Conservation (phyloP, 1,140 invertebrate species). For the Pseudachorutes palmiensis region DNA sequence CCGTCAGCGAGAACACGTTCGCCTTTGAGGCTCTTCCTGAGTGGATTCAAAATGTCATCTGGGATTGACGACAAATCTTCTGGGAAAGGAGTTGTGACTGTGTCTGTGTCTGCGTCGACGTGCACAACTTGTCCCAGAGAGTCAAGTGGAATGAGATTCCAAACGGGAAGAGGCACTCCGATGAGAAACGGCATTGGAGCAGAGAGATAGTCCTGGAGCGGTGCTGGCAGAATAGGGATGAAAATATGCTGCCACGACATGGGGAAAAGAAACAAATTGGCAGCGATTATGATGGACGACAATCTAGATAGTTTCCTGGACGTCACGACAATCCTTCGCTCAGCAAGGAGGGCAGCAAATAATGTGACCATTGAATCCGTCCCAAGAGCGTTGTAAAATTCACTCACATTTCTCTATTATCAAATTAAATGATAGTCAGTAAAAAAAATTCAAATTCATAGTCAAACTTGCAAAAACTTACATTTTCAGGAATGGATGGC, state of each 20-base stretch:
- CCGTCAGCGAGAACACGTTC: slow-evolving; percentile 65
- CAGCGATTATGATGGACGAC: slow-evolving; percentile 87
- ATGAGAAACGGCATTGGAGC: slow-evolving; percentile 94
- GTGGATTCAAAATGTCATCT: slow-evolving; percentile 46
- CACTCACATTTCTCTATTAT: slow-evolving; percentile 82
- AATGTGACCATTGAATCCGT: slow-evolving; percentile 84
- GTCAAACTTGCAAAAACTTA: slow-evolving; percentile 51
- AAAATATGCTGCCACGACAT: slow-evolving; percentile 98
- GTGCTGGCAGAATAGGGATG: slow-evolving; percentile 81
- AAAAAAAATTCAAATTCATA: neutral
- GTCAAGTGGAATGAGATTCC: slow-evolving; percentile 63
- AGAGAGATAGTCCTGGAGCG: slow-evolving; percentile 78
- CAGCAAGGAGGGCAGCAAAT: slow-evolving; percentile 88
- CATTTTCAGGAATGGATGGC: slow-evolving; percentile 89
- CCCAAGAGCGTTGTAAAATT: slow-evolving; percentile 92
- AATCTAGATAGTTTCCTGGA: slow-evolving; percentile 76
- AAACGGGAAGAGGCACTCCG: slow-evolving; percentile 73
- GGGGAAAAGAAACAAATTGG: slow-evolving; percentile 85
- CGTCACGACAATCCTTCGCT: slow-evolving; percentile 81
- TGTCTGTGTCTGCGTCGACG: slow-evolving; percentile 80
- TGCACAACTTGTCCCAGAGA: slow-evolving; percentile 79
- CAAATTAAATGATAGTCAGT: too few relatives aligned
- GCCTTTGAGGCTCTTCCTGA: slow-evolving; percentile 46
- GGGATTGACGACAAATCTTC: slow-evolving; percentile 79
- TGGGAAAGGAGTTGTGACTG: slow-evolving; percentile 67